phyloP scores from a whole-genome alignment of 2,888 invertebrate genomes.

The Drosophila subsilvestris region DNA sequence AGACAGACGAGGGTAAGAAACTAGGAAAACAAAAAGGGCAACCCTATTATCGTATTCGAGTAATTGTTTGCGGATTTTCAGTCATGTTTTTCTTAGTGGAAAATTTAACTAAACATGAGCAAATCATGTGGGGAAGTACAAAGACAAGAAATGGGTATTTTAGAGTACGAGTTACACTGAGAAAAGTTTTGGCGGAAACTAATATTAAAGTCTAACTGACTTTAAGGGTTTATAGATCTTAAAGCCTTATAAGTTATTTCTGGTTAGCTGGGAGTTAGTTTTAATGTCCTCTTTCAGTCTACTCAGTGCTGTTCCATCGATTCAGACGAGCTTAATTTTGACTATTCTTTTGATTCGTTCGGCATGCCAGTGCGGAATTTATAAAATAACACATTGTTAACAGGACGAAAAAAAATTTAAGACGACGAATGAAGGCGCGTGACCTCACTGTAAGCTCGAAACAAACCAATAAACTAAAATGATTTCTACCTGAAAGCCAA shows the following conservation, averaged over 20 bases:
- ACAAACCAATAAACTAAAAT: slow-evolving; percentile 12
- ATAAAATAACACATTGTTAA: slow-evolving; percentile 42
- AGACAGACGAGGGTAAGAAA: slow-evolving; percentile 13
- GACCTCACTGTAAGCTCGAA: slow-evolving; percentile 37
- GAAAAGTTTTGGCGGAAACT: background rate
- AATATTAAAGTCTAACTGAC: too few relatives aligned
- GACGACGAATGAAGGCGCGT: slow-evolving; percentile 35
- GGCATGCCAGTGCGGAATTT: slow-evolving; percentile 20
- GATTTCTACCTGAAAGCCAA: too few relatives aligned
- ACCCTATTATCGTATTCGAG: slow-evolving; percentile 19
- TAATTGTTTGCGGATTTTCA: slow-evolving; percentile 21
- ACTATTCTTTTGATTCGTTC: too few relatives aligned
- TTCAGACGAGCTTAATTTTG: too few relatives aligned
- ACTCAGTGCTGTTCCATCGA: too few relatives aligned
- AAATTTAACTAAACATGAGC: slow-evolving; percentile 33
- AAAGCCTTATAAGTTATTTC: too few relatives aligned
- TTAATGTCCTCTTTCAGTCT: too few relatives aligned
- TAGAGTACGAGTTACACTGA: slow-evolving; percentile 12
- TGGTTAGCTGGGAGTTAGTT: too few relatives aligned
- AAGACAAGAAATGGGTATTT: slow-evolving; percentile 15
- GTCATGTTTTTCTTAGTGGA: slow-evolving; percentile 39
- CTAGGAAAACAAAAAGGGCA: slow-evolving; percentile 15
- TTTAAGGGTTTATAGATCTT: too few relatives aligned
- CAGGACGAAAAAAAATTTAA: slow-evolving; percentile 24
- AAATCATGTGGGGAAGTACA: slow-evolving; percentile 14